Evolutionary conservation across 2,888 invertebrate species (phyloP), one percentile per base, ranked within the genome.

Genomic region (Sicus ferrugineus): DNA sequence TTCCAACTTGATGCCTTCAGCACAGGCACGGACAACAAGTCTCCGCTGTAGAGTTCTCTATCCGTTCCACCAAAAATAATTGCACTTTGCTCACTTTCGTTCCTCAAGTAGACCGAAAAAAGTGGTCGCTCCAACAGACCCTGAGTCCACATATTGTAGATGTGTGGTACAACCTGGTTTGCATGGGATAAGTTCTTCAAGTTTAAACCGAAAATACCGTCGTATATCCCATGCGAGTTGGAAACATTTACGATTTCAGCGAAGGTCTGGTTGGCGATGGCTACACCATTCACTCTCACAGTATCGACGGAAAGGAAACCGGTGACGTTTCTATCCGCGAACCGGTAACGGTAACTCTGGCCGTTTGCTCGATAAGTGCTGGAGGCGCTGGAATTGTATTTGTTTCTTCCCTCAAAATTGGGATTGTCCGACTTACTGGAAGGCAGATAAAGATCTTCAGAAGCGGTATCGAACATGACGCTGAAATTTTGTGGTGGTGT

Each of bases 401-500:
- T 38, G 38, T 38, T 38, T 38, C 6, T 38, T 38, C 11, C 38
- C 38, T 9, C 87, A 78, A 93, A 92, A 87, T 98, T 93, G 86
- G 98, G 99, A 86, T 97, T 97, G 84, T 94, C 92, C 87, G 98
- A 98, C 92, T 90, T 84, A 94, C 95, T 86, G 21, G 98, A 97
- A 14, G 98, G 98, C 72, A 99, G 92, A 98, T 98, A 99, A 73
- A 99, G 89, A 86, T 99, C 98, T 67, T 97, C 96, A 31, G 98
- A 98, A 73, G 70, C 73, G 21, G 73, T 67, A 86, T 99, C 98
- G 87, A 99, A 99, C 74, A 98, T 92, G 72, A 98, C 97, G 80
- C 90, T 92, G 87, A 98, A 98, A 16, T 86, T 87, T 87, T 98
- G 98, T 67, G 94, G 91, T 26, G 98, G 98, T 50, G 89, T 90